Base-by-base conservation (phyloP, 2,797 vertebrate species). In the Parotocinclus haroldoi region DNA sequence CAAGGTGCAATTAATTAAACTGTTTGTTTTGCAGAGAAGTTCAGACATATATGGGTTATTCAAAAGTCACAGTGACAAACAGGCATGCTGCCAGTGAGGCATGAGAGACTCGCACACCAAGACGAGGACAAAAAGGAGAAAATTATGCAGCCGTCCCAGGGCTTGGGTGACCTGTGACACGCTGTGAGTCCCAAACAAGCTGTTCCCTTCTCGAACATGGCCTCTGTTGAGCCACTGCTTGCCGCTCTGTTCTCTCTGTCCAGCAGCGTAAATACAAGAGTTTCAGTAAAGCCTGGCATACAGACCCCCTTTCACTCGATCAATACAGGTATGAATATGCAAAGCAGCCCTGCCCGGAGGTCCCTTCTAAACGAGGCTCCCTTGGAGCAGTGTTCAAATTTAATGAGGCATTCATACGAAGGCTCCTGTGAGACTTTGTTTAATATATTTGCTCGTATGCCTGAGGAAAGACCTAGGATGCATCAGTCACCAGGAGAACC, bases 351-450 rank as follows among this genome's bases (percentile, higher is more conserved):
- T 73, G 66, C 49, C 75, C 53, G 55, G 61, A 68, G 78, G 78
- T 81, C 76, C 78, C 68, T 72, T 74, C 77, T 75, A 69, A 86
- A 77, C 74, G 67, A 76, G 68, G 75, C 73, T 82, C 27, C 27
- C 27, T 27, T 27, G 27, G 65, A 75, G 70, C 39, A 17, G 62
- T 59, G 71, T 74, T 78, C 57, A 78, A 68, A 71, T 71, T 60
- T 68, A 79, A 80, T 76, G 73, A 75, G 58, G 59, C 65, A 19
- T 76, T 71, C 66, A 66, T 54, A 51, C 27, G 19, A 51, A 66
- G 14, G 39, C 38, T 49, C 38, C 68, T 48, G 27, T 16, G 63
- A 65, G 72, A 63, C 71, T 72, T 73, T 67, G 48, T 73, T 42
- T 75, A 38, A 67, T 50, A 67, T 60, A 76, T 78, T 75, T 76